A percentile compares a stretch with the other conserved stretches of the same genome.
Conservation (phyloP, 2,797 vertebrate species). For the Xyrichtys novacula region DNA sequence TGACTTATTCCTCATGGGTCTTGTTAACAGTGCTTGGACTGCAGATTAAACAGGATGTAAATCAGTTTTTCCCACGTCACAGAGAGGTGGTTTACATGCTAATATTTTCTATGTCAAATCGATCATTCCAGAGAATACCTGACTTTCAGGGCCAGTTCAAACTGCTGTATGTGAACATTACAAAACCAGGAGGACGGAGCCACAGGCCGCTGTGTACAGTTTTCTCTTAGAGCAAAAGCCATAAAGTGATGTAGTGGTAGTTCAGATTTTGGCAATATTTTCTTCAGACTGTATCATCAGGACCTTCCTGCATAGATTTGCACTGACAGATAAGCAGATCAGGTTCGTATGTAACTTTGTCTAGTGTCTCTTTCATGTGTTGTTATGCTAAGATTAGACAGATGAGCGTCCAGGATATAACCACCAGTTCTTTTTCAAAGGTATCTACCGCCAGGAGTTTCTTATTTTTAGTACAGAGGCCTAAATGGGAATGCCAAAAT, state of each 20-base stretch:
- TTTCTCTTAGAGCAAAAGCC: conserved; percentile 40
- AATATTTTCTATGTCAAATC: not conserved
- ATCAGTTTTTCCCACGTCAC: conserved; percentile 7
- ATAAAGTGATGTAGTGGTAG: conserved; percentile 4
- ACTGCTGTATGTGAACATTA: not conserved
- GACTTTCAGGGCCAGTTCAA: not conserved
- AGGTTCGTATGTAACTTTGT: not conserved
- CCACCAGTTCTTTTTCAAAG: not conserved
- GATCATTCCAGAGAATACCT: not conserved
- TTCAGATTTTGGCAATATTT: not conserved
- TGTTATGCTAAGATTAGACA: not conserved
- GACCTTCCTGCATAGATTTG: conserved; percentile 35
- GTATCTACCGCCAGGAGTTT: not conserved
- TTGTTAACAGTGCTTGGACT: not conserved
- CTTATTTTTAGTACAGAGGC: not conserved
- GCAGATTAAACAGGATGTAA: conserved; percentile 2
- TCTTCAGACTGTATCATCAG: conserved; percentile 10
- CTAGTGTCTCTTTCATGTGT: conserved; percentile 2
- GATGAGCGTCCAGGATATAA: not conserved
- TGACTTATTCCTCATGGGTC: not conserved
- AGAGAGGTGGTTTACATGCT: not conserved
- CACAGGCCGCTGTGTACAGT: conserved; percentile 4
- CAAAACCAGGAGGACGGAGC: not conserved
- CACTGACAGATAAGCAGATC: conserved; percentile 29
- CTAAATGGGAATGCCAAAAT: no score